Evolutionary conservation across 2,797 vertebrate genomes (phyloP), one percentile per base, ranked within the genome.

Genomic region (Oreonectes daqikongensis): DNA sequence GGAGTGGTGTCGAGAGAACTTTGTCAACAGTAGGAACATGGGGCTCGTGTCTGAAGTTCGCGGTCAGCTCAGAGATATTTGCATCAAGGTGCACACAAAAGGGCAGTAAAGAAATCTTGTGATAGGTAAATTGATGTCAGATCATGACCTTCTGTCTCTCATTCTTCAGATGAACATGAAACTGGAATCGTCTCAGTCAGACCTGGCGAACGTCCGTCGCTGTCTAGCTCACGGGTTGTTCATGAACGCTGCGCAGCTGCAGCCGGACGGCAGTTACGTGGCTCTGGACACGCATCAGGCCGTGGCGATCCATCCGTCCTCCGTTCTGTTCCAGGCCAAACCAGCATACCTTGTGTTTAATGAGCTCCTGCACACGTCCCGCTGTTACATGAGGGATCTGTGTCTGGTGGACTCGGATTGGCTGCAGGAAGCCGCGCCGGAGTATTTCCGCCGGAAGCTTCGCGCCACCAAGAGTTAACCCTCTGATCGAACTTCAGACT

Each of bases 1-100:
- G 98, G 96, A 95, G 17, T 99, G 98, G 98, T 99, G 96, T 91
- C 94, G 91, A 76, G 97, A 99, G 84, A 98, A 99, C 88, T 98
- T 98, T 68, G 92, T 99, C 80, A 98, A 98, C 71, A 88, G 91
- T 89, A 95, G 95, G 85, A 99, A 98, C 87, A 97, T 99, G 97
- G 85, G 90, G 68, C 89, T 99, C 57, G 96, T 95, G 73, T 93
- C 91, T 10, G 96, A 98, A 0, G 93, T 99, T 72, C 93, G 95
- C 88, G 90, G 94, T 8, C 98, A 99, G 82, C 94, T 99, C 63
- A 90, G 91, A 85, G 96, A 98, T 57, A 97, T 99, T 85, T 99
- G 96, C 84, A 80, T 96, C 35, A 99, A 98, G 98, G 97, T 99
- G 91, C n/a, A 70, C 5, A 42, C 69, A 26, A 14, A 57, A 55